phyloP scores from a whole-genome alignment of 2,888 invertebrate species.

The Xestia ashworthii region DNA sequence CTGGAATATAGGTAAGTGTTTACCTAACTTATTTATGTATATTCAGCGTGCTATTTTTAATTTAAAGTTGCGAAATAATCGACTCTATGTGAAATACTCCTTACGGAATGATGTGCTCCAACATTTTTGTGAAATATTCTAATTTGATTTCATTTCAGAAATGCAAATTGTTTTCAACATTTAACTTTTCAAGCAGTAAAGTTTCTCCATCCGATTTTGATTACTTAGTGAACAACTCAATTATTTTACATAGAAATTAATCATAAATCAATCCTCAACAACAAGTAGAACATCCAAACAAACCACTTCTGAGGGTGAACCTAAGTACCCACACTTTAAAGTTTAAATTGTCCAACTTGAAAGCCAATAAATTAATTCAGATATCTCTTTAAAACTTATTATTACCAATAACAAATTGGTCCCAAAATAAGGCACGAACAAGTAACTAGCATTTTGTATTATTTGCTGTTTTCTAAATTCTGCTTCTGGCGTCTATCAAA shows the following conservation, averaged over 20 bases:
- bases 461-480: constrained; percentile 76
- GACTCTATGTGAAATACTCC: not conserved
- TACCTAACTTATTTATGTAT: not conserved
- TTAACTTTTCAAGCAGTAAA: constrained; percentile 37
- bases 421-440: constrained; percentile 59
- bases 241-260: constrained; percentile 54
- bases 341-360: constrained; percentile 66
- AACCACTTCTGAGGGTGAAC: constrained; percentile 47
- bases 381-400: constrained; percentile 71
- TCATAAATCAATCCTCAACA: constrained; percentile 57
- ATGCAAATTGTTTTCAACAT: constrained; percentile 11
- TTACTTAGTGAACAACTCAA: constrained; percentile 55
- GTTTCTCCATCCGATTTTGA: constrained; percentile 29
- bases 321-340: constrained; percentile 52
- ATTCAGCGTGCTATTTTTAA: not conserved
- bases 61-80: not conserved
- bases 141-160: not conserved
- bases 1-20: not conserved
- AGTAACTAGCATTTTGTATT: constrained; percentile 71
- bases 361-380: constrained; percentile 72
- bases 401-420: constrained; percentile 72
- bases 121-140: too few species aligned
- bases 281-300: constrained; percentile 50
- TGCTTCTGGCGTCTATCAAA: constrained; percentile 75
- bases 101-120: not conserved